Evolutionary conservation across 2,113 vertebrate genomes (phyloP).

Genomic region (Psittacula cyanocephala): DNA sequence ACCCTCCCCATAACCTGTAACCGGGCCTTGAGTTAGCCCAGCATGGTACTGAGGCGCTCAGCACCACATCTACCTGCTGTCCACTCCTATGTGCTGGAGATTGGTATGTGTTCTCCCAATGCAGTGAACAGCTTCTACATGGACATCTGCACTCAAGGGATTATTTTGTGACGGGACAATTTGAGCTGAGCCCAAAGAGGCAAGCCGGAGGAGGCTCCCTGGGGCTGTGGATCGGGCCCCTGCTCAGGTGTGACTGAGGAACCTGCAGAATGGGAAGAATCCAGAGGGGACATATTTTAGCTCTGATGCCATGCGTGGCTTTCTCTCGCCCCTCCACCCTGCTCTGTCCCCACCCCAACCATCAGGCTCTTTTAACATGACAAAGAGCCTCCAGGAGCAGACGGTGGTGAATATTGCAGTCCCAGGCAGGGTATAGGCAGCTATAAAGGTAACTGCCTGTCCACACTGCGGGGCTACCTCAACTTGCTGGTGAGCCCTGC

Average conservation of each 20-base stretch:
- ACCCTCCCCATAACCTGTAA: background rate
- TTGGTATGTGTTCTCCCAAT: rapidly evolving
- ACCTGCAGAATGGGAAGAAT: conserved; percentile 33
- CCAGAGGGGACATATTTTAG: conserved; percentile 10
- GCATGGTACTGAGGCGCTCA: background rate
- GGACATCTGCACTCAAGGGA: rapidly evolving
- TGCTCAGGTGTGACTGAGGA: background rate
- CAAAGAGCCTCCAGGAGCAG: conserved; percentile 18
- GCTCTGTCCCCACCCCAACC: conserved; percentile 30
- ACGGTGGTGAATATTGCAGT: background rate
- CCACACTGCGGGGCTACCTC: background rate
- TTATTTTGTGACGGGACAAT: background rate
- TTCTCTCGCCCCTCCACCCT: background rate
- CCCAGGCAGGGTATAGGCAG: background rate
- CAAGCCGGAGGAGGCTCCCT: background rate
- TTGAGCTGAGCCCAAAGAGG: background rate
- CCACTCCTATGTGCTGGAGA: rapidly evolving
- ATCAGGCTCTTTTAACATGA: conserved; percentile 61
- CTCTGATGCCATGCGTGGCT: background rate
- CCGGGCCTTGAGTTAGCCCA: background rate
- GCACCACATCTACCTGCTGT: background rate
- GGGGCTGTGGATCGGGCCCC: background rate
- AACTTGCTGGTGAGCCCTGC: background rate
- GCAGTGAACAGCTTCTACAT: background rate
- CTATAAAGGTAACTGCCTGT: conserved; percentile 34